phyloP scores from a whole-genome alignment of 2,113 vertebrate species.

The Echinops telfairi region DNA sequence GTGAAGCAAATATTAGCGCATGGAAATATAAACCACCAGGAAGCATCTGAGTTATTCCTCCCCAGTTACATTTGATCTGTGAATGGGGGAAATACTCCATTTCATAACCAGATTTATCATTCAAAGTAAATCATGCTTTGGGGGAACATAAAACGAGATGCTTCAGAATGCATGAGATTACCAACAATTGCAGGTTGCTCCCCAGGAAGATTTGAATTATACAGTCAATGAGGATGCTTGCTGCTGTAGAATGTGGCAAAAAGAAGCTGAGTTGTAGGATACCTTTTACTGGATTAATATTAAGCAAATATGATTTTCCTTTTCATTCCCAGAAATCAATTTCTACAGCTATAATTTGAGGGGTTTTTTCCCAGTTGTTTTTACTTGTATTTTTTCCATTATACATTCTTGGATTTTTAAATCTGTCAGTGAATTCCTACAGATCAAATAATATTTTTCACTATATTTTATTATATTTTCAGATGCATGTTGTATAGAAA shows the following conservation, averaged over 20 bases:
- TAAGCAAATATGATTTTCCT: background rate
- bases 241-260: conserved; percentile 52
- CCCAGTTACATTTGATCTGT: conserved; percentile 77
- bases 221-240: background rate
- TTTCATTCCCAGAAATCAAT: conserved; percentile 4
- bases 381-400: conserved; percentile 30
- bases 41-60: conserved; percentile 79
- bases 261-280: conserved; percentile 10
- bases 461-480: background rate
- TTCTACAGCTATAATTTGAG: background rate
- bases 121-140: conserved; percentile 78
- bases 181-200: conserved; percentile 60
- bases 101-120: conserved; percentile 80
- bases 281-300: conserved; percentile 2
- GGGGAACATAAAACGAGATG: conserved; percentile 78
- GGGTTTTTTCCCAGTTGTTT: background rate
- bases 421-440: conserved; percentile 9
- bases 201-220: conserved; percentile 69
- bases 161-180: conserved; percentile 66
- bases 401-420: conserved; percentile 34
- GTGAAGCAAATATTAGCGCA: conserved; percentile 82
- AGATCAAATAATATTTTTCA: background rate
- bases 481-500: background rate
- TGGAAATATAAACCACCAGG: conserved; percentile 77
- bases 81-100: conserved; percentile 78